Evolutionary conservation across 2,888 invertebrate genomes (phyloP).

Genomic region (Diaprepes abbreviatus): DNA sequence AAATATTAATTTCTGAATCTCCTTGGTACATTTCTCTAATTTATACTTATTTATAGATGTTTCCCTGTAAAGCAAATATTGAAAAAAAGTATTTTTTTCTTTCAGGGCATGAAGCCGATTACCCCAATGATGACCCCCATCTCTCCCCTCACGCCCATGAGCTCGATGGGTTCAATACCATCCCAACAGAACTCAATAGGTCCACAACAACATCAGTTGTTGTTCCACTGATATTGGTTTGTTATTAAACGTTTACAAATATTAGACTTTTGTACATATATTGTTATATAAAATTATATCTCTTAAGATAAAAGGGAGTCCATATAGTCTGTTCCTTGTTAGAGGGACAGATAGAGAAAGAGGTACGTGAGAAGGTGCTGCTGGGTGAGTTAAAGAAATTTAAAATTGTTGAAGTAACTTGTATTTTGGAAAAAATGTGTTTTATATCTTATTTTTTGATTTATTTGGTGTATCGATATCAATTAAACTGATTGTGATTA

Average conservation of each 20-base stretch:
- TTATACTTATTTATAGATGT: too few relatives aligned
- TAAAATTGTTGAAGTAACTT: too few relatives aligned
- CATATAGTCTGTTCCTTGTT: not conserved
- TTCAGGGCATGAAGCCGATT: slow-evolving; percentile 64
- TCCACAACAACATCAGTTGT: slow-evolving; percentile 58
- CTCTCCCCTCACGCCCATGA: slow-evolving; percentile 60
- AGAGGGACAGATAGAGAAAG: not conserved
- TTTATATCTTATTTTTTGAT: too few relatives aligned
- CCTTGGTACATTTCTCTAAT: too few relatives aligned
- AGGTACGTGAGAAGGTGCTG: too few relatives aligned
- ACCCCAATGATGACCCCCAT: slow-evolving; percentile 62
- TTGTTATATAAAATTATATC: slow-evolving; percentile 16
- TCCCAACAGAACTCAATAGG: slow-evolving; percentile 62
- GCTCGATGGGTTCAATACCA: slow-evolving; percentile 59
- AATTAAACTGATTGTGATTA: too few relatives aligned
- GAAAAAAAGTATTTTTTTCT: slow-evolving; percentile 41
- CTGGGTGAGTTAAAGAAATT: too few relatives aligned
- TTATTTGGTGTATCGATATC: too few relatives aligned
- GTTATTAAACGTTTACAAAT: slow-evolving; percentile 1
- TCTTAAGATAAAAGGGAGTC: not conserved
- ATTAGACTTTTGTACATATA: slow-evolving; percentile 12
- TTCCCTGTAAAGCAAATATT: too few relatives aligned
- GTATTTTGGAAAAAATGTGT: too few relatives aligned
- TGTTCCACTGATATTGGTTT: slow-evolving; percentile 60
- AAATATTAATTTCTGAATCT: too few relatives aligned